Evolutionary conservation across 2,888 invertebrate species (phyloP).

Genomic region (Camponotus fellah): DNA sequence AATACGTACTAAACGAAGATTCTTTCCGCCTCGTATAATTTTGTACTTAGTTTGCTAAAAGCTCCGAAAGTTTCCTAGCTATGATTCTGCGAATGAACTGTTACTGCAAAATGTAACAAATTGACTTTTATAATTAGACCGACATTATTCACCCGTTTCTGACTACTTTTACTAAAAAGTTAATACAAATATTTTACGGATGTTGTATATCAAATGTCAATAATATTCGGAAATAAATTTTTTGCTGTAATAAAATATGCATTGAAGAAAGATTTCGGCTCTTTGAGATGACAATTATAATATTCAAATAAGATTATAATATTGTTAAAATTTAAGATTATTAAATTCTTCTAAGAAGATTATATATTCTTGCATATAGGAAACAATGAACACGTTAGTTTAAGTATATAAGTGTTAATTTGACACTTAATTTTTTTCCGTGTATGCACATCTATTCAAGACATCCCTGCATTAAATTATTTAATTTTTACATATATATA

Average conservation of each 20-base stretch:
- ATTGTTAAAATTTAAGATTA: too few species aligned
- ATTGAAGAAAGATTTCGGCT: background rate
- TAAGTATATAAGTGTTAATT: too few species aligned
- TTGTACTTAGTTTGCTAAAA: slow-evolving; percentile 28
- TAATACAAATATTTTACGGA: background rate
- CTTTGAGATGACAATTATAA: too few species aligned
- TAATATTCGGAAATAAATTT: background rate
- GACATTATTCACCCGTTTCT: background rate
- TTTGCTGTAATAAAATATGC: background rate
- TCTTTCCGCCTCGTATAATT: slow-evolving; percentile 56
- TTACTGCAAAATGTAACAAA: slow-evolving; percentile 8
- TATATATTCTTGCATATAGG: too few species aligned
- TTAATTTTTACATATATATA: too few species aligned
- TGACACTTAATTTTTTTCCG: too few species aligned
- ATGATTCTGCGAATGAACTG: slow-evolving; percentile 8
- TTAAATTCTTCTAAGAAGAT: too few species aligned
- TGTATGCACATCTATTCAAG: too few species aligned
- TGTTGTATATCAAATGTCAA: background rate
- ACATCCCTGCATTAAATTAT: too few species aligned
- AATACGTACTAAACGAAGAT: slow-evolving; percentile 31
- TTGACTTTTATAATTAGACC: slow-evolving; percentile 9
- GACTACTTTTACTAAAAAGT: background rate
- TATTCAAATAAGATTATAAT: too few species aligned
- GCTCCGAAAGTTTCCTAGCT: slow-evolving; percentile 17
- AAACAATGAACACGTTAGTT: too few species aligned